Evolutionary conservation across 23 tunicate species (phyloP), one percentile per base, ranked within the genome.

Genomic region (Diplosoma virens): DNA sequence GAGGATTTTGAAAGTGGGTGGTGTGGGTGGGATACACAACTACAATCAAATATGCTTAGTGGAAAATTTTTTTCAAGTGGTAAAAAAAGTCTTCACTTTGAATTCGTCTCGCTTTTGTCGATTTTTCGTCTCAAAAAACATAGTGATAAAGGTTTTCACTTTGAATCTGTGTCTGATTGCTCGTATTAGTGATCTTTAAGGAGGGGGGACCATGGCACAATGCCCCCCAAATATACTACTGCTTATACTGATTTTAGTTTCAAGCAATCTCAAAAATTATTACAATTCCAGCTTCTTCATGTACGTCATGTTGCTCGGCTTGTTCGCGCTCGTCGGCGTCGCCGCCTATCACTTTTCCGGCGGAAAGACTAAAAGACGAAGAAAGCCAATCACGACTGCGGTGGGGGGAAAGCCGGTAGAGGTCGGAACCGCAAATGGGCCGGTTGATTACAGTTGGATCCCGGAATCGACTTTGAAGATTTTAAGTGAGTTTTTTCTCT

Each of bases 381-480:
- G 33, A 32, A 79, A 75, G 48, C 75, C 60, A 60, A 47, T 70
- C 33, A 22, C 61, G 0, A 68, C 35, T 21, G 58, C 61, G 3
- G 23, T 70, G 18, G 59, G 32, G 0, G 33, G 72, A 2, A 32
- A 29, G 16, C n/a, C 47, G 17, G 59, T 75, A 0, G 89, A 84
- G 74, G 67, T 71, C 25, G 89, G 89, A 25, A 89, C 88, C 30
- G 41, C 66, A 16, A 87, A 73, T 30, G 92, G 84, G 22, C 85
- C 85, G 47, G 97, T 92, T 48, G 97, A 92, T 54, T 85, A 85
- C 68, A 72, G 76, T 17, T 92, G 97, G 97, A 92, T 92, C 46
- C 97, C 97, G 1, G 82, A 92, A 50, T 81, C 80, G 24, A 92
- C 97, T 37, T 47, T 92, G 1, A 76, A 92, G 81, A 80, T 73